Conservation (phyloP, 1,140 invertebrate genomes). For the Plectrocnemia conspersa region DNA sequence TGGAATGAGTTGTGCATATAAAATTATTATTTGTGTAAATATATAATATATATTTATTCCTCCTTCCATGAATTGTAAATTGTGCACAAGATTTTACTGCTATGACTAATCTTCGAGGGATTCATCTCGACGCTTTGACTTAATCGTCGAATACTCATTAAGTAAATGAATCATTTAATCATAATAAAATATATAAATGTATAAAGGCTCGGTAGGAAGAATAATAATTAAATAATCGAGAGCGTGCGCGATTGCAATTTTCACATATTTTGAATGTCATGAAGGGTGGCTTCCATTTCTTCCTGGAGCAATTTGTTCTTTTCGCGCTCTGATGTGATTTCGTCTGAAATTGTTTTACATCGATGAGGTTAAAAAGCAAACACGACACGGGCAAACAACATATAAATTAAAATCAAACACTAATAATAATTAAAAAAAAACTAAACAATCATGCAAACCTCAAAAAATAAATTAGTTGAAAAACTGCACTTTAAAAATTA, state of each 20-base stretch:
- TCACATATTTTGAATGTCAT: conserved; percentile 99
- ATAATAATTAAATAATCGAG: background rate
- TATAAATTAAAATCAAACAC: background rate
- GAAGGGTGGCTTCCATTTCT: conserved; percentile 98
- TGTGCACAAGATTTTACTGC: conserved; percentile 11
- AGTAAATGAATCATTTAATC: conserved; percentile 10
- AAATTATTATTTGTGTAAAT: conserved; percentile 7
- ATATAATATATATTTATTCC: background rate
- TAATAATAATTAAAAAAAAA: background rate
- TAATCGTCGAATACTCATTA: background rate
- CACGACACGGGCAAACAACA: conserved; percentile 39
- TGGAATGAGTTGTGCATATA: conserved; percentile 25
- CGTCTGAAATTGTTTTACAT: conserved; percentile 71
- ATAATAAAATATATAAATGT: background rate
- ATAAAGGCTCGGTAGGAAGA: background rate
- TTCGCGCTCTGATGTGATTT: conserved; percentile 89
- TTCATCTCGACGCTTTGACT: background rate
- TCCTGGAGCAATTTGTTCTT: conserved; percentile 95
- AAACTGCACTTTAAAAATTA: conserved; percentile 11
- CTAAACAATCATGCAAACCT: background rate
- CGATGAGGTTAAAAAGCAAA: conserved; percentile 40
- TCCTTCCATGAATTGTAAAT: conserved; percentile 1
- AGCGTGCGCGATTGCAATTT: too few species aligned
- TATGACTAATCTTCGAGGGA: conserved; percentile 11
- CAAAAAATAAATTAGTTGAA: conserved; percentile 1